Percentiles rank a stretch among this genome's conserved stretches.
phyloP scores from a whole-genome alignment of 2,888 invertebrate genomes.

The Nemotelus pantherinus region DNA sequence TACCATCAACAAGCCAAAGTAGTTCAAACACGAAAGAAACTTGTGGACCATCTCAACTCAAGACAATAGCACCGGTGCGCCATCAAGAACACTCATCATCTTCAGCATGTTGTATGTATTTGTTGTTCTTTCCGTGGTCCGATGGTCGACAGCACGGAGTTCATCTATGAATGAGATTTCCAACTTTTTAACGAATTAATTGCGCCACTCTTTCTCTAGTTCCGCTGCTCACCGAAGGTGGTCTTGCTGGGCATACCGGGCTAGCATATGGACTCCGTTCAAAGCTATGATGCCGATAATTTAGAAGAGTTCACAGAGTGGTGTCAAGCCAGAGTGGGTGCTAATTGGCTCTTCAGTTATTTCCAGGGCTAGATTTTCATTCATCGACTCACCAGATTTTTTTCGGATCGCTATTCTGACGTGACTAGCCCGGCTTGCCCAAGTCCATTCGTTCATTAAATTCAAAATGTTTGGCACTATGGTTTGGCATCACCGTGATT shows the following conservation, averaged over 20 bases:
- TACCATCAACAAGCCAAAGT: constrained; percentile 26
- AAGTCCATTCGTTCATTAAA: constrained; percentile 11
- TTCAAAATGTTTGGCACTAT: constrained; percentile 20
- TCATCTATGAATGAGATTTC: constrained; percentile 27
- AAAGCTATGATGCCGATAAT: not conserved
- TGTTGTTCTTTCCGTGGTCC: too few relatives aligned
- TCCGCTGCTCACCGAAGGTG: not conserved
- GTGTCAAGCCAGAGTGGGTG: constrained; percentile 37
- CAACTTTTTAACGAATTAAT: constrained; percentile 39
- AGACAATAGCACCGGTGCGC: constrained; percentile 7
- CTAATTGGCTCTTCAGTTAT: constrained; percentile 41
- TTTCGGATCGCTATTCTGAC: constrained; percentile 6
- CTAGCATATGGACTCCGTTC: not conserved
- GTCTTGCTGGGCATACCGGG: not conserved
- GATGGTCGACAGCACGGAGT: not conserved
- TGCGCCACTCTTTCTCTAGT: constrained; percentile 29
- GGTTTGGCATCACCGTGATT: constrained; percentile 12
- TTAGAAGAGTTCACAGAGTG: not conserved
- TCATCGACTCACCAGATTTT: constrained; percentile 10
- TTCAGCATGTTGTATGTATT: not conserved
- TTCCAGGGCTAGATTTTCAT: constrained; percentile 36
- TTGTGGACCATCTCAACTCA: not conserved
- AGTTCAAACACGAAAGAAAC: constrained; percentile 29
- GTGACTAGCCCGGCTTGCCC: not conserved
- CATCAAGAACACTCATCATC: not conserved